Base-by-base conservation (phyloP, 1,140 invertebrate species). In the Metaphire vulgaris region DNA sequence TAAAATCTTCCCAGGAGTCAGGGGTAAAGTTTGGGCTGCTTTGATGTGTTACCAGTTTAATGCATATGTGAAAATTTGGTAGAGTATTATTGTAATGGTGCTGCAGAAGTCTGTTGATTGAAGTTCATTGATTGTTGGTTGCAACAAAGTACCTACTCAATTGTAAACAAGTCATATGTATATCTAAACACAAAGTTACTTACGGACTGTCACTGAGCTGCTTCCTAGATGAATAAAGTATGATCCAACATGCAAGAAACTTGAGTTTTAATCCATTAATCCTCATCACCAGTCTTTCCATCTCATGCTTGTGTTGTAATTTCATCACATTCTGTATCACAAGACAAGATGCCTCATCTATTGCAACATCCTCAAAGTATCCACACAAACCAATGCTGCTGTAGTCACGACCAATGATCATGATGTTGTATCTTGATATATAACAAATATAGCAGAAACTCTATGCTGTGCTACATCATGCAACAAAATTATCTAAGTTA, bases 271-370 rank as follows among this genome's bases (percentile, higher is more conserved):
- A 21, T 56, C 41, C 41, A 56, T 21, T 56, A 21, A 56, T 21
- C 41, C 41, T 56, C 41, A 56, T 56, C 41, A 56, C 41, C 41
- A 56, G 41, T 56, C 41, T 56, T 56, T 56, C 41, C 41, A 56
- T 56, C 41, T 56, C 41, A 6, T 56, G 41, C 41, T 56, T 56
- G 21, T 21, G 41, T 21, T 21, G 41, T 56, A 56, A 21, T 56
- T 12, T 21, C 41, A 56, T 56, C 41, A 56, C 6, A 56, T 56
- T 21, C 41, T 56, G 6, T 6, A 56, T 56, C 6, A 56, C 41
- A 21, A 56, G 6, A 56, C 6, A 6, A 12, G 41, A 12, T 6
- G 6, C 21, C 41, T 21, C 41, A 56, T 21, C 41, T 12, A 56
- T 21, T 21, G 41, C 21, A 6, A 56, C 21, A 21, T 56, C 41